Evolutionary conservation across 1,140 invertebrate species (phyloP).

Genomic region (Panagrolaimus sp.): DNA sequence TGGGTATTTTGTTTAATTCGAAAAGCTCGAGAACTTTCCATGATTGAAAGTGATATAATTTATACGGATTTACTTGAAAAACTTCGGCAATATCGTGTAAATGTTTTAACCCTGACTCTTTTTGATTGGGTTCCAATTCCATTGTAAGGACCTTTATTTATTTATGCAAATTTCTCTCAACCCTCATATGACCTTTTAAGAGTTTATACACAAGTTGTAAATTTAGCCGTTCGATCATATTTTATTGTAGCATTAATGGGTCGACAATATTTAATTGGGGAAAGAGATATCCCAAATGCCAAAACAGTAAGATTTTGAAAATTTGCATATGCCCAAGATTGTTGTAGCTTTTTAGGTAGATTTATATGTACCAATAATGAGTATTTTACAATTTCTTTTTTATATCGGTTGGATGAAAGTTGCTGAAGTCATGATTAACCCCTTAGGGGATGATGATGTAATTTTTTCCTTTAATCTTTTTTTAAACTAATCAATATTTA

Average conservation of each 20-base stretch:
- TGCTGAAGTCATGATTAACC: conserved; percentile 6
- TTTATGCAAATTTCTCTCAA: too few species aligned
- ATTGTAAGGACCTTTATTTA: neutral
- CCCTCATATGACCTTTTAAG: too few species aligned
- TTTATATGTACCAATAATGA: conserved; percentile 62
- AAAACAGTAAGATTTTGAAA: neutral
- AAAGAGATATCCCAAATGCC: neutral
- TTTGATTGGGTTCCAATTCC: conserved; percentile 24
- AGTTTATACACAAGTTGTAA: conserved; percentile 16
- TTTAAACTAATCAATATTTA: neutral
- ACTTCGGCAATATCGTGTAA: conserved; percentile 17
- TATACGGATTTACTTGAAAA: neutral
- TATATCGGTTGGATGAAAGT: conserved; percentile 89
- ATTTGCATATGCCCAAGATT: neutral
- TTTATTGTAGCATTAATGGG: neutral
- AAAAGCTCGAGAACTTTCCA: conserved; percentile 9
- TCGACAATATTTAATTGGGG: conserved; percentile 1
- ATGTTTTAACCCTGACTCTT: neutral
- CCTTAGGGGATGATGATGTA: conserved; percentile 17
- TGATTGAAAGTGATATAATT: conserved; percentile 13
- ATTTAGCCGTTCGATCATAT: conserved; percentile 1
- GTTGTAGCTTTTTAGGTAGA: neutral
- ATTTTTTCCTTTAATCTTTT: neutral
- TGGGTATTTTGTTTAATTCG: neutral
- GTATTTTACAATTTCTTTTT: conserved; percentile 78